phyloP scores from a whole-genome alignment of 2,113 vertebrate species.

The Camelus bactrianus region DNA sequence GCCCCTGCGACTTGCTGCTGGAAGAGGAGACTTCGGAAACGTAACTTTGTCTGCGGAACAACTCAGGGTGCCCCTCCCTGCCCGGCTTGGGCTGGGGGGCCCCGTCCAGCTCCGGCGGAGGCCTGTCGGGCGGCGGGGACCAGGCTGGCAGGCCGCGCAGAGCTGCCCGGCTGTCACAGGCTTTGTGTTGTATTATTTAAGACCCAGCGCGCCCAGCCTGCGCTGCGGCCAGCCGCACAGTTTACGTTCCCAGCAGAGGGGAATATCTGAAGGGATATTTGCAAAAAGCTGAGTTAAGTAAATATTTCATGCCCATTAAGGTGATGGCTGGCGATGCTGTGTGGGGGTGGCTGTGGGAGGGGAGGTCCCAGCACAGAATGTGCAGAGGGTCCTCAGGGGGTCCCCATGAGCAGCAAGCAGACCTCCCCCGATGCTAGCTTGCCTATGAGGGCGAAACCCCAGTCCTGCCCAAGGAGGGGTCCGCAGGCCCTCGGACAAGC shows the following conservation, averaged over 20 bases:
- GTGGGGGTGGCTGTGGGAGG: accelerated
- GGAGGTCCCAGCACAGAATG: accelerated
- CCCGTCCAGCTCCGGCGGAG: background rate
- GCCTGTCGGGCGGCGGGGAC: background rate
- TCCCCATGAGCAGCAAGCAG: accelerated
- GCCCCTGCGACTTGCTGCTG: background rate
- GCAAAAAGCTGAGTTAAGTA: constrained; percentile 83
- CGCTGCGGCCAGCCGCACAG: constrained; percentile 9
- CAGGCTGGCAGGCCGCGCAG: background rate
- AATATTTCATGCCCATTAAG: constrained; percentile 84
- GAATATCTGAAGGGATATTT: constrained; percentile 77
- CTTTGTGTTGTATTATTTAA: constrained; percentile 77
- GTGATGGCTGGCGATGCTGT: background rate
- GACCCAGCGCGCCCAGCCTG: constrained; percentile 70
- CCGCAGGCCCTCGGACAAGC: background rate
- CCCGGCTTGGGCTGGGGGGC: background rate
- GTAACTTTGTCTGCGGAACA: background rate
- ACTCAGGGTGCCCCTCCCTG: accelerated
- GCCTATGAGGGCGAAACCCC: accelerated
- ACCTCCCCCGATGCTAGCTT: background rate
- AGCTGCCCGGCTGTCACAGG: constrained; percentile 6
- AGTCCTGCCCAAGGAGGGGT: background rate
- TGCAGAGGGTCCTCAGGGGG: accelerated
- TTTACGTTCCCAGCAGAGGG: constrained; percentile 76
- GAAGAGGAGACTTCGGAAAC: background rate